These are phyloP conservation scores for Philantomba maxwellii DNA, from an alignment of 2,113 vertebrate genomes.

Conservation along the genomic window DNA sequence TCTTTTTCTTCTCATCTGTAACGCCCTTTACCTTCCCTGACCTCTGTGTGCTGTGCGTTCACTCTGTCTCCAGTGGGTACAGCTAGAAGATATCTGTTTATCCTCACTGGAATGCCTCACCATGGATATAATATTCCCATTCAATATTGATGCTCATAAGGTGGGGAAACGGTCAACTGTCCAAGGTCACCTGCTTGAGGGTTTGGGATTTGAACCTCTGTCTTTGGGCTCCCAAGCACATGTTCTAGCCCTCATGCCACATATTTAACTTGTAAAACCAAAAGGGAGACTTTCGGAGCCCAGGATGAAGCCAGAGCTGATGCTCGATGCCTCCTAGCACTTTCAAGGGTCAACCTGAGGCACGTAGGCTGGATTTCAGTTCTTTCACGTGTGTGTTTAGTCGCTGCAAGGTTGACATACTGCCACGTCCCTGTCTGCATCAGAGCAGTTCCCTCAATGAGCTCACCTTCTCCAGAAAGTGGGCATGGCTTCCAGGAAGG, in stretches of 20 bases:
- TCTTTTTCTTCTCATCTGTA: not conserved
- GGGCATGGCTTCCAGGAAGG: not conserved
- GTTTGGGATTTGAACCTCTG: not conserved
- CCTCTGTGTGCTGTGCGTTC: rapidly evolving
- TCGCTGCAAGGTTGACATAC: rapidly evolving
- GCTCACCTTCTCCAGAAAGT: not conserved
- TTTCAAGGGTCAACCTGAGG: rapidly evolving
- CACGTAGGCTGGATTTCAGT: rapidly evolving
- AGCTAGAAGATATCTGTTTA: rapidly evolving
- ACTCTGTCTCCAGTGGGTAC: rapidly evolving
- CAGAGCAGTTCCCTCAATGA: not conserved
- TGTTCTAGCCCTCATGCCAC: not conserved
- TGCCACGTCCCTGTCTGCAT: rapidly evolving
- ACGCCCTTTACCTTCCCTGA: not conserved
- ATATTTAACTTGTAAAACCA: not conserved
- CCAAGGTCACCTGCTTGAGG: not conserved
- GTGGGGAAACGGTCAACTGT: not conserved
- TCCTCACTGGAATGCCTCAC: not conserved
- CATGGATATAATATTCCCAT: rapidly evolving
- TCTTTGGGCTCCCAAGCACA: not conserved
- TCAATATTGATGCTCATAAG: not conserved
- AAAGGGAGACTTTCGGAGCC: not conserved
- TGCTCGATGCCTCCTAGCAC: rapidly evolving
- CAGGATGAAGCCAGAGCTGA: not conserved
- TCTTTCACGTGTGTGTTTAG: rapidly evolving